phyloP scores from a whole-genome alignment of 2,113 vertebrate genomes.

The Chloropsis hardwickii region DNA sequence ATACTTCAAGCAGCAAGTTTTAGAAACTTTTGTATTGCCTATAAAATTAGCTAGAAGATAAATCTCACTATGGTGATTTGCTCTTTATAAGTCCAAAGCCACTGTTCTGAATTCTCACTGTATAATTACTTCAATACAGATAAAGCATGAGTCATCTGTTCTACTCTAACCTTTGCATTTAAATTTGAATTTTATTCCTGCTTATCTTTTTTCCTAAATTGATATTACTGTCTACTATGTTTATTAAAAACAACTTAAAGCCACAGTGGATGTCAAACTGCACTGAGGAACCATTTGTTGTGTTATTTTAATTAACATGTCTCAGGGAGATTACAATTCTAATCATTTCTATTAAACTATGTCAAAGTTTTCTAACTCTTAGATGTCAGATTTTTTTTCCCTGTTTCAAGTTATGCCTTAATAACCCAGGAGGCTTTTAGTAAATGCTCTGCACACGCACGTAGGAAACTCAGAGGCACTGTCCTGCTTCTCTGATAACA shows the following conservation, averaged over 20 bases:
- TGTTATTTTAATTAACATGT: conserved; percentile 42
- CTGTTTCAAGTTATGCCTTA: background rate
- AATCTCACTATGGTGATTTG: conserved; percentile 61
- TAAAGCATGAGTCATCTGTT: conserved; percentile 60
- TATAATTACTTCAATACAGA: conserved; percentile 62
- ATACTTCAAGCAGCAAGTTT: conserved; percentile 19
- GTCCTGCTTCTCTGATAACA: background rate
- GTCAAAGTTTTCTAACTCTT: background rate
- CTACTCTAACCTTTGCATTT: conserved; percentile 62
- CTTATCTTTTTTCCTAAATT: conserved; percentile 60
- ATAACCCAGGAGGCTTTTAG: background rate
- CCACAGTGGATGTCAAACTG: conserved; percentile 16
- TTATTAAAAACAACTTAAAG: conserved; percentile 66
- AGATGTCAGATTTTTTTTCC: conserved; percentile 5
- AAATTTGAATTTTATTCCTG: conserved; percentile 60
- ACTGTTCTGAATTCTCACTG: conserved; percentile 46
- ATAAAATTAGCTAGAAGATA: conserved; percentile 53
- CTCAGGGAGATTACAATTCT: conserved; percentile 17
- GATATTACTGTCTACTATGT: conserved; percentile 50
- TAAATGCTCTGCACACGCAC: background rate
- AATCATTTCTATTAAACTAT: conserved; percentile 24
- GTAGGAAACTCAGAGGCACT: background rate
- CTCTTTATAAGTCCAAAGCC: conserved; percentile 48
- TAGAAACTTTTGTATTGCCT: conserved; percentile 25
- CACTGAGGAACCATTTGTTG: background rate